These are phyloP conservation scores for Dryomyza anilis DNA, from an alignment of 2,888 invertebrate genomes.

Conservation along the genomic window DNA sequence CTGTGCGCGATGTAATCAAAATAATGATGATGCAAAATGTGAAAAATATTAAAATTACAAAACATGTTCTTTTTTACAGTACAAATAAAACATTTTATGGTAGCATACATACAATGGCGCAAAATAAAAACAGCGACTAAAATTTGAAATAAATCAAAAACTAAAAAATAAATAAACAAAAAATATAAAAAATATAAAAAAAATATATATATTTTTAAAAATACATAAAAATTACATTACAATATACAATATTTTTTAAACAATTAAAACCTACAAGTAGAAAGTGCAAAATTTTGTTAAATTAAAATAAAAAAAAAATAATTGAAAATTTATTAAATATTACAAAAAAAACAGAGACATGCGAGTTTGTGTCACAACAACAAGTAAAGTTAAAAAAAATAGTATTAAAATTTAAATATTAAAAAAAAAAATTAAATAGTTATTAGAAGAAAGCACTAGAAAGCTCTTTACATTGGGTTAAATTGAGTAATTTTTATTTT, in stretches of 20 bases:
- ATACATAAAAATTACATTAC: conserved; percentile 16
- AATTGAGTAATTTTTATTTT: background rate
- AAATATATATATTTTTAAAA: conserved; percentile 21
- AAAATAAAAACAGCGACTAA: conserved; percentile 39
- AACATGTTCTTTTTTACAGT: conserved; percentile 9
- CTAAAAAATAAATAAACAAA: conserved; percentile 33
- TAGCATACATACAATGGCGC: conserved; percentile 43
- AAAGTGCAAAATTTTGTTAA: conserved; percentile 40
- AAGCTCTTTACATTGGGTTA: background rate
- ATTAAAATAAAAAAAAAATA: conserved; percentile 6
- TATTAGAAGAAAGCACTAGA: conserved; percentile 9
- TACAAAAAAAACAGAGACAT: background rate
- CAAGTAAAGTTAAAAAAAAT: background rate
- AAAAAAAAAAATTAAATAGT: conserved; percentile 12
- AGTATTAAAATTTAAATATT: conserved; percentile 10
- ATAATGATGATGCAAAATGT: conserved; percentile 18
- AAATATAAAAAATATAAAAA: conserved; percentile 8
- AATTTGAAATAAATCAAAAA: conserved; percentile 39
- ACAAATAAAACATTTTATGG: conserved; percentile 29
- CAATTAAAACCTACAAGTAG: conserved; percentile 37
- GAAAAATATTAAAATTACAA: conserved; percentile 31
- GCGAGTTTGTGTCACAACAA: background rate
- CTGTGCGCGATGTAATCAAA: conserved; percentile 20
- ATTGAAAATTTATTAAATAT: background rate
- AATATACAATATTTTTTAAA: no score